phyloP scores from a whole-genome alignment of 2,113 vertebrate genomes.

The Callionymus lyra region DNA sequence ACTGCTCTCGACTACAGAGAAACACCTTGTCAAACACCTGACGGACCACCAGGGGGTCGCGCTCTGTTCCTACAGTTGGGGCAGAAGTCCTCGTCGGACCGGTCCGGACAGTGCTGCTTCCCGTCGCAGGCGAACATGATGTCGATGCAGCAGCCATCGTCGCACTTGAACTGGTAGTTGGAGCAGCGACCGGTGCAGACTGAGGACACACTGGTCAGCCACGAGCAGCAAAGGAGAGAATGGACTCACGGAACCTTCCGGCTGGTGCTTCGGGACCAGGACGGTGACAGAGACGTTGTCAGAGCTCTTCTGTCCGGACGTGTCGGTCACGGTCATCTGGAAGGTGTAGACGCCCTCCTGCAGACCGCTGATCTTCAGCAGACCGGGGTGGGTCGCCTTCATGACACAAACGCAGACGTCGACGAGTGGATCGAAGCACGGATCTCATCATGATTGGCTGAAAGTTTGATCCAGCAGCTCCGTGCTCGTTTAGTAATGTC shows the following conservation, averaged over 20 bases:
- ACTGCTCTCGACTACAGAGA: constrained; percentile 75
- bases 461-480: no score
- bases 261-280: constrained; percentile 70
- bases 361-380: constrained; percentile 79
- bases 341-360: constrained; percentile 79
- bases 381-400: constrained; percentile 83
- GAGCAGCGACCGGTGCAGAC: constrained; percentile 80
- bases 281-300: constrained; percentile 85
- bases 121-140: constrained; percentile 88
- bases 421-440: no score
- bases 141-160: constrained; percentile 90
- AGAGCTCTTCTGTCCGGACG: constrained; percentile 75
- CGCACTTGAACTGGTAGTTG: constrained; percentile 88
- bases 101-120: constrained; percentile 82
- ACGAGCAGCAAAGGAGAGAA: no score
- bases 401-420: no score
- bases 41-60: not conserved
- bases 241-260: constrained; percentile 79
- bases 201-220: no score
- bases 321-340: constrained; percentile 84
- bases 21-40: no score
- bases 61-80: constrained; percentile 71
- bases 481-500: no score
- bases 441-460: no score
- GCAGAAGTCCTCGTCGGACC: constrained; percentile 91